Percentiles rank a stretch among this genome's conserved stretches.
These are phyloP conservation scores for Harpagifer antarcticus DNA, from an alignment of 2,797 vertebrate species.

Conservation along the genomic window DNA sequence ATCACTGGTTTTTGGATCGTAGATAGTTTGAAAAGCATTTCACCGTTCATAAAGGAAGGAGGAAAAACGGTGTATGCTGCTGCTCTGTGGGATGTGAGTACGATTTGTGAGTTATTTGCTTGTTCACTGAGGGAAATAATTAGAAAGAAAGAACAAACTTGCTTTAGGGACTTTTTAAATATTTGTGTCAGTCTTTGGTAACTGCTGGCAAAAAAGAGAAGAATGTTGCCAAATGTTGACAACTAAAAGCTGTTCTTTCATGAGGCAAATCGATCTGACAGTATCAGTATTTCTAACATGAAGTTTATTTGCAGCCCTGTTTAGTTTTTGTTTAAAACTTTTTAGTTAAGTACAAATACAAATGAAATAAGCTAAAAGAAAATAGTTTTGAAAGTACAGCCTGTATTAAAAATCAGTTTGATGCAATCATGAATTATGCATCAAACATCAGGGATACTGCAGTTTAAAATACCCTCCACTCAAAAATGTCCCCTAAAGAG, in stretches of 20 bases:
- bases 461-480: no score
- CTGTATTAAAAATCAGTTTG: not conserved
- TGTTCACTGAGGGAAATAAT: conserved; percentile 55
- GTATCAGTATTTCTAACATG: not conserved
- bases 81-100: conserved; percentile 19
- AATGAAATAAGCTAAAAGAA: not conserved
- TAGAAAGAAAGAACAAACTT: conserved; percentile 10
- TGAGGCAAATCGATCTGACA: not conserved
- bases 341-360: not conserved
- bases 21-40: conserved; percentile 38
- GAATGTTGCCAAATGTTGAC: not conserved
- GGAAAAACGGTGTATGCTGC: not conserved
- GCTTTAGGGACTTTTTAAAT: conserved; percentile 9
- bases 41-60: conserved; percentile 21
- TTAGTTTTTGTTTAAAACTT: not conserved
- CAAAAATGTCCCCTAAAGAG: no score
- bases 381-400: not conserved
- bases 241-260: not conserved
- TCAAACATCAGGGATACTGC: not conserved
- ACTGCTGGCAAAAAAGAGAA: conserved; percentile 6
- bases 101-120: conserved; percentile 27
- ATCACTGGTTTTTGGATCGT: conserved; percentile 45
- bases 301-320: not conserved
- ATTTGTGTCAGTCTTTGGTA: conserved; percentile 14
- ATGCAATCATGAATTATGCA: not conserved